Evolutionary conservation across 2,888 invertebrate genomes (phyloP).

Genomic region (Scaptomyza flava): DNA sequence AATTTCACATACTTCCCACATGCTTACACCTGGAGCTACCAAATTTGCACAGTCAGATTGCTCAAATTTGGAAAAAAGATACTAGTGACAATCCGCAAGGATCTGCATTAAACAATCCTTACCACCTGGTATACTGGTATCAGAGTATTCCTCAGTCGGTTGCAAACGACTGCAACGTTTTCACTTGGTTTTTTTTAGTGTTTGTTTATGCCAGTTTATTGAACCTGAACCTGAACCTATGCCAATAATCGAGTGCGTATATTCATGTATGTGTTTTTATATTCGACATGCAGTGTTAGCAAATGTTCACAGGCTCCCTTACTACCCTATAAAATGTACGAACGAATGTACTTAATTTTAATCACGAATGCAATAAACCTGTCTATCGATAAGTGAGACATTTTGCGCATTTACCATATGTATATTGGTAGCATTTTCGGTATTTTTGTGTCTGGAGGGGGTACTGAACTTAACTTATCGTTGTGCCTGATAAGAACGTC

Average conservation of each 20-base stretch:
- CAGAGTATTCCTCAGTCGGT: too few relatives aligned
- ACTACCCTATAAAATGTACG: constrained; percentile 2
- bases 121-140: too few relatives aligned
- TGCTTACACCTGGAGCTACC: too few relatives aligned
- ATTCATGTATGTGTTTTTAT: constrained; percentile 1
- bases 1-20: too few relatives aligned
- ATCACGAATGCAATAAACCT: neutral
- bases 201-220: constrained; percentile 57
- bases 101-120: too few relatives aligned
- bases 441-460: neutral
- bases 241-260: constrained; percentile 36
- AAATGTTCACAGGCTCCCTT: neutral
- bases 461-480: neutral
- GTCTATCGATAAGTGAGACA: neutral
- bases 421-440: constrained; percentile 40
- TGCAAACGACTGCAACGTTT: too few relatives aligned
- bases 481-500: constrained; percentile 20
- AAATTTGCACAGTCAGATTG: too few relatives aligned
- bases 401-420: constrained; percentile 10
- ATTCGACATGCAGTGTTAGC: neutral
- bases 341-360: neutral
- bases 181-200: neutral
- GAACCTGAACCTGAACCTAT: constrained; percentile 70
- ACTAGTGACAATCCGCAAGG: too few relatives aligned
- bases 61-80: too few relatives aligned